Conservation (phyloP, 2,113 vertebrate species). For the Eulemur macaco region DNA sequence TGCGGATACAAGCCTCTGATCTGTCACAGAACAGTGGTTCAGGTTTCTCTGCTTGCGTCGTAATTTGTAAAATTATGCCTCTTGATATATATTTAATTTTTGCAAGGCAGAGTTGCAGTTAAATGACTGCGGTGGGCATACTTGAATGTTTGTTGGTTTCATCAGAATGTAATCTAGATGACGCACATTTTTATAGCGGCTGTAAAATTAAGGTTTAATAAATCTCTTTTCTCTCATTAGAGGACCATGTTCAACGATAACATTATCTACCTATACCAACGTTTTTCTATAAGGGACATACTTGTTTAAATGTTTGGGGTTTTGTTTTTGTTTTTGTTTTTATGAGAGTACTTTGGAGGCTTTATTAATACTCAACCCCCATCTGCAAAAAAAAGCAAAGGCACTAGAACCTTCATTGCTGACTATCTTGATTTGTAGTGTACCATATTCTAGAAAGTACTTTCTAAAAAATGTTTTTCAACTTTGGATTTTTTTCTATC, state of each 20-base stretch:
- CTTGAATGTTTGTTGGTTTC: neutral
- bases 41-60: neutral
- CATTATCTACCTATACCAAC: rapidly evolving
- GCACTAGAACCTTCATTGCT: neutral
- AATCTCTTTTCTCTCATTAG: neutral
- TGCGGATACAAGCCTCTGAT: neutral
- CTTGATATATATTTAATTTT: neutral
- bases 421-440: neutral
- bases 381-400: neutral
- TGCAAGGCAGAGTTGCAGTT: neutral
- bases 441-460: neutral
- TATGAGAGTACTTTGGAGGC: neutral
- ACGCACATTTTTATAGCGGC: constrained; percentile 41
- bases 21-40: neutral
- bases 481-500: neutral
- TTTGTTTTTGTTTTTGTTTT: neutral
- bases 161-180: neutral
- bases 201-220: neutral
- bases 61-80: neutral
- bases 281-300: neutral
- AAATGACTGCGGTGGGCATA: neutral
- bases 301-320: neutral
- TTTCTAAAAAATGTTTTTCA: neutral
- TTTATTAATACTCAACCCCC: neutral
- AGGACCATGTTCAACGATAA: neutral